These are phyloP conservation scores for Actias luna DNA, from an alignment of 2,888 invertebrate genomes.

Conservation along the genomic window DNA sequence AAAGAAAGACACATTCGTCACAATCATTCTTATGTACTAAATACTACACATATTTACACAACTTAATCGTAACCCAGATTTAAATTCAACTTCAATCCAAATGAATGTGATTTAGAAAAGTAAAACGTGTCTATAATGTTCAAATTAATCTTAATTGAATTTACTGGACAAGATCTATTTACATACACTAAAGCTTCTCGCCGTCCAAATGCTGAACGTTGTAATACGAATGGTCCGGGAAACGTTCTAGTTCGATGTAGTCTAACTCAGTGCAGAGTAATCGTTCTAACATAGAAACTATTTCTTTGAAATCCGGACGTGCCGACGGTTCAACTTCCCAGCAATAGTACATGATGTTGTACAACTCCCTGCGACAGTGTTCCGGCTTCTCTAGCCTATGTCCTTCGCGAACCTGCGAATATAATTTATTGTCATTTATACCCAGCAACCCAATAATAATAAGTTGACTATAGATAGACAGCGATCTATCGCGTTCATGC, in stretches of 20 bases:
- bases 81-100: too few relatives aligned
- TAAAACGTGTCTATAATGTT: not conserved
- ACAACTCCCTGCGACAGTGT: conserved; percentile 95
- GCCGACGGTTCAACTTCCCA: conserved; percentile 94
- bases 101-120: not conserved
- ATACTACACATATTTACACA: too few relatives aligned
- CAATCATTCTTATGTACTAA: too few relatives aligned
- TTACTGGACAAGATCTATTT: too few relatives aligned
- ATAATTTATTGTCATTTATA: too few relatives aligned
- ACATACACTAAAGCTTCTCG: conserved; percentile 82
- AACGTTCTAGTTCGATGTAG: conserved; percentile 95
- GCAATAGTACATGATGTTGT: conserved; percentile 97
- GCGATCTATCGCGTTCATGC: too few relatives aligned
- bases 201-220: conserved; percentile 92
- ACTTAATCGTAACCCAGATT: too few relatives aligned
- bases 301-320: conserved; percentile 92
- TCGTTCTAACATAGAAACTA: conserved; percentile 90
- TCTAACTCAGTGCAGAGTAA: conserved; percentile 94
- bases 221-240: conserved; percentile 96
- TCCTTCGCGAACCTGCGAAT: conserved; percentile 89
- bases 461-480: too few relatives aligned
- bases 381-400: conserved; percentile 95
- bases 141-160: not conserved
- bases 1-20: too few relatives aligned
- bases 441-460: too few relatives aligned